Evolutionary conservation across 1,140 invertebrate species (phyloP).

Genomic region (Saxidomus purpurata): DNA sequence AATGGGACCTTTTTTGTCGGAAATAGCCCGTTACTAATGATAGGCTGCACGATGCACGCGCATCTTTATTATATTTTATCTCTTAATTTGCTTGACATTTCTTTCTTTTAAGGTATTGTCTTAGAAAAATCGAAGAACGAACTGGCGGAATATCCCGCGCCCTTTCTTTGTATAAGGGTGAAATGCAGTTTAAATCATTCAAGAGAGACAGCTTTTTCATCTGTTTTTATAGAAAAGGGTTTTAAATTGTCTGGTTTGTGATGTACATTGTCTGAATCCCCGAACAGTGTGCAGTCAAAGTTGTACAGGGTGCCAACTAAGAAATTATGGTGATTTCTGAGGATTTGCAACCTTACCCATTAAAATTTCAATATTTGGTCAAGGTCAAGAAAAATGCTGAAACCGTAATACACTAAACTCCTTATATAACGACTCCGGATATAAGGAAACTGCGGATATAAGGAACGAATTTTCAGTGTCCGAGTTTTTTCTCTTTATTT

Average conservation of each 20-base stretch:
- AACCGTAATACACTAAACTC: too few relatives aligned
- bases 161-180: neutral
- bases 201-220: neutral
- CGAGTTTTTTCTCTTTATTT: too few relatives aligned
- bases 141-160: neutral
- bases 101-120: neutral
- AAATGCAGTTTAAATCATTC: neutral
- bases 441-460: too few relatives aligned
- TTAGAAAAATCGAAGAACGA: neutral
- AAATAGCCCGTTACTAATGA: neutral
- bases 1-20: neutral
- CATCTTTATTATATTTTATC: constrained; percentile 30
- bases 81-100: neutral
- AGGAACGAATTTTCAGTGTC: too few relatives aligned
- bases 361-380: too few relatives aligned
- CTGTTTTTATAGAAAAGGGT: neutral
- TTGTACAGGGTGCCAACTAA: too few relatives aligned
- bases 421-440: too few relatives aligned
- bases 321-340: too few relatives aligned
- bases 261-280: too few relatives aligned
- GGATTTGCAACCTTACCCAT: too few relatives aligned
- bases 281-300: too few relatives aligned
- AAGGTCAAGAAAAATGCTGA: too few relatives aligned
- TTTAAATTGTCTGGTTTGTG: neutral
- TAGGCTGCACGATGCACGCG: neutral